Conservation (phyloP, 2,113 vertebrate species). For the Chauna torquata region DNA sequence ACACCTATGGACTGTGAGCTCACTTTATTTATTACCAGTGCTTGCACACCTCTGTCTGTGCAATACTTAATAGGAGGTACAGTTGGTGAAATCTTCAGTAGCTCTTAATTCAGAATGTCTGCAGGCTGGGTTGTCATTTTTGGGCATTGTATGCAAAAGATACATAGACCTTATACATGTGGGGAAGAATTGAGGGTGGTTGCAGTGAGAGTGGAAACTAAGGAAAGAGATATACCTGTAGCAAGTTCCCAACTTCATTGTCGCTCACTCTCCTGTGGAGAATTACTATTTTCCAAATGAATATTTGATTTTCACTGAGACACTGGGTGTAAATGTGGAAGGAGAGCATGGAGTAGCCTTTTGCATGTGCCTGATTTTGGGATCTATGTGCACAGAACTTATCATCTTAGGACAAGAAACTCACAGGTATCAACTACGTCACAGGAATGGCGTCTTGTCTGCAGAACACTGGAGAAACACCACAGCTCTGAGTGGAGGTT, state of each 20-base stretch:
- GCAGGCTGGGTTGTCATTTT: background rate
- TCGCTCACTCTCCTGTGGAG: background rate
- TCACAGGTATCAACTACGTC: background rate
- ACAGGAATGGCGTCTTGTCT: background rate
- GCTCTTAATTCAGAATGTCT: background rate
- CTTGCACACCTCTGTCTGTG: background rate
- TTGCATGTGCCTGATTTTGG: background rate
- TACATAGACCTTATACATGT: background rate
- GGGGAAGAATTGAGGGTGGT: background rate
- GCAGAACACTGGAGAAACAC: background rate
- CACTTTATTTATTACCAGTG: background rate
- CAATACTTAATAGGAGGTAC: background rate
- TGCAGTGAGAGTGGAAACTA: background rate
- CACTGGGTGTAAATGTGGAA: background rate
- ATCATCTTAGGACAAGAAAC: background rate
- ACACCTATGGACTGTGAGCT: background rate
- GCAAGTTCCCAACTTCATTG: background rate
- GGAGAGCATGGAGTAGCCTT: background rate
- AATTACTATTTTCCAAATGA: background rate
- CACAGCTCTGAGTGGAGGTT: background rate
- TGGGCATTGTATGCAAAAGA: background rate
- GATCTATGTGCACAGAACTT: background rate
- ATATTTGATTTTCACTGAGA: background rate
- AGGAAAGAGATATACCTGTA: background rate
- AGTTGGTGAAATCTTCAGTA: background rate